Base-by-base conservation (phyloP, 2,888 invertebrate species). In the Xestia sexstrigata region DNA sequence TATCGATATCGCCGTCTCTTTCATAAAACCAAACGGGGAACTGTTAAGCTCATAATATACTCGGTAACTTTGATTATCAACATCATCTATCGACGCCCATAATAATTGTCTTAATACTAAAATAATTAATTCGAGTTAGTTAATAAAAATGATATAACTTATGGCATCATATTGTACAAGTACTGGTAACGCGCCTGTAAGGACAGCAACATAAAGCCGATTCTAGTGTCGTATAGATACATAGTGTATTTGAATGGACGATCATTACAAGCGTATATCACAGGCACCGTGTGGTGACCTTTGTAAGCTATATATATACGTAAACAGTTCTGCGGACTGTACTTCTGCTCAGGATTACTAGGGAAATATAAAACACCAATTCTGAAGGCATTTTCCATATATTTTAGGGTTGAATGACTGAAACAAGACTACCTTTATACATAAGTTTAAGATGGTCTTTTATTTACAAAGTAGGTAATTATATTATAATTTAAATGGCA, bases 261-360 rank as follows among this genome's bases (percentile, higher is more conserved):
- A 95, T 95, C 92, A 91, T 94, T 94, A 94, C 93, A 96, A 96
- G 96, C 96, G 96, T 96, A 96, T 96, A 95, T 96, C 95, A 95
- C 95, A 93, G 94, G 93, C 93, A 93, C 95, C 93, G 86, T 84
- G 76, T 71, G 81, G 93, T 92, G 92, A 93, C 93, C 90, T 89
- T 90, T 92, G 93, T 94, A 94, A 94, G 93, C 94, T 94, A 94
- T 88, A 82, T 78, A 85, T 83, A 87, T 83, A 84, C 81, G 89
- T 91, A 87, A 92, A 92, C 89, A 88, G 89, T 89, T 35, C 89
- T 89, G 85, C 83, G 62, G 81, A 73, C 81, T 26, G 47, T 26
- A 77, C 82, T 30, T 42, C 76, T 81, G 83, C 83, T 88, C 85
- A 88, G 87, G 89, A 91, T 87, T 87, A 88, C 81, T 86, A 82